These are phyloP conservation scores for Dendrolimus houi DNA, from an alignment of 2,888 invertebrate genomes.

Conservation along the genomic window DNA sequence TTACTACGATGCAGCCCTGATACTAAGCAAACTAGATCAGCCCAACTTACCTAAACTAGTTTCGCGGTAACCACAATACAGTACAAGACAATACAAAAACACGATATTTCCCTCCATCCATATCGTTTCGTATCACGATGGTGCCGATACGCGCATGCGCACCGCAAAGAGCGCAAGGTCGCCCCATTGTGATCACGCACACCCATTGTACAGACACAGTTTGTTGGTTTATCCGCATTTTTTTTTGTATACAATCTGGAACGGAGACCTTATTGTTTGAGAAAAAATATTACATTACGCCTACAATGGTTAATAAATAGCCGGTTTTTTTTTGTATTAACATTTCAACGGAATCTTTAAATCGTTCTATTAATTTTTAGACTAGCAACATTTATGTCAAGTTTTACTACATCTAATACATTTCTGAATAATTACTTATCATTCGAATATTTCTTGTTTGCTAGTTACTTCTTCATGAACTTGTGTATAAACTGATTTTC, in stretches of 20 bases:
- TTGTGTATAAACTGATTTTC: too few species aligned
- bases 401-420: too few species aligned
- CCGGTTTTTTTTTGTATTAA: too few species aligned
- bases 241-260: background rate
- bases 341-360: too few species aligned
- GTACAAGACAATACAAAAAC: background rate
- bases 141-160: constrained; percentile 10
- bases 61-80: background rate
- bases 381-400: too few species aligned
- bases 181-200: constrained; percentile 30
- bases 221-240: background rate
- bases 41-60: constrained; percentile 4
- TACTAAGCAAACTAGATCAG: background rate
- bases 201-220: constrained; percentile 20
- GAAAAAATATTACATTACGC: background rate
- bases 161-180: constrained; percentile 50
- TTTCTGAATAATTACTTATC: too few species aligned
- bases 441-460: too few species aligned
- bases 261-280: background rate
- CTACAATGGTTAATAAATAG: too few species aligned
- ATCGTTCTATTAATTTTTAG: too few species aligned
- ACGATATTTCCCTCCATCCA: background rate
- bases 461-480: too few species aligned
- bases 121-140: constrained; percentile 9
- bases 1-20: background rate